A percentile compares a stretch with the other conserved stretches of the same genome.
phyloP scores from a whole-genome alignment of 2,888 invertebrate species.

The Euclidia mi region DNA sequence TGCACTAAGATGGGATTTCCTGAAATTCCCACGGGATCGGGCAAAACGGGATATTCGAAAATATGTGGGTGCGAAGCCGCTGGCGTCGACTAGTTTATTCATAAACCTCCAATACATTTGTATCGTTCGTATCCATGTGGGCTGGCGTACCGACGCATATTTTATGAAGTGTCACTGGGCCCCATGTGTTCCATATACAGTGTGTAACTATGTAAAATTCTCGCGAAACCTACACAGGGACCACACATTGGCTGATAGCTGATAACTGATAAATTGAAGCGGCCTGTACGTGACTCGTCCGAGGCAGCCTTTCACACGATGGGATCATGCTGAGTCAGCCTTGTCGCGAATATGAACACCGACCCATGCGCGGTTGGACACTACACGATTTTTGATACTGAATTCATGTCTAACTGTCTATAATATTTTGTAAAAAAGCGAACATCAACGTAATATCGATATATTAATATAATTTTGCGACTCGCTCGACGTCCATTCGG shows the following conservation, averaged over 20 bases:
- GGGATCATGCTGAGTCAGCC: constrained; percentile 54
- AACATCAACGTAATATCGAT: constrained; percentile 5
- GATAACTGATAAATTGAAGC: constrained; percentile 59
- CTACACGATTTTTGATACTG: constrained; percentile 48
- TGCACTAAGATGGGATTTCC: too few species aligned
- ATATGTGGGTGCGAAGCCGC: too few species aligned
- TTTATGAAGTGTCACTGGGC: constrained; percentile 28
- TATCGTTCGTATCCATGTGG: neutral
- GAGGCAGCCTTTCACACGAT: constrained; percentile 43
- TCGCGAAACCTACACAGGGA: constrained; percentile 38
- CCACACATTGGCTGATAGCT: constrained; percentile 41
- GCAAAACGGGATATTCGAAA: too few species aligned
- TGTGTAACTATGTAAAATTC: constrained; percentile 36
- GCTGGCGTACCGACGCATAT: constrained; percentile 22
- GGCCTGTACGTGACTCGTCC: constrained; percentile 52
- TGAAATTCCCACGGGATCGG: too few species aligned
- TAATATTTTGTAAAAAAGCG: constrained; percentile 11
- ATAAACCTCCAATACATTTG: constrained; percentile 3
- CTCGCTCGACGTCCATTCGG: neutral
- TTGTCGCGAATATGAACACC: constrained; percentile 46
- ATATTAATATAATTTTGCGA: constrained; percentile 3
- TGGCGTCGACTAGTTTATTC: too few species aligned
- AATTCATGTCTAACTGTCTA: constrained; percentile 40
- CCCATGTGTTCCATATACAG: constrained; percentile 19
- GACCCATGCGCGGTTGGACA: constrained; percentile 39